Evolutionary conservation across 2,888 invertebrate species (phyloP), one percentile per base, ranked within the genome.

Genomic region (Leptothorax acervorum): DNA sequence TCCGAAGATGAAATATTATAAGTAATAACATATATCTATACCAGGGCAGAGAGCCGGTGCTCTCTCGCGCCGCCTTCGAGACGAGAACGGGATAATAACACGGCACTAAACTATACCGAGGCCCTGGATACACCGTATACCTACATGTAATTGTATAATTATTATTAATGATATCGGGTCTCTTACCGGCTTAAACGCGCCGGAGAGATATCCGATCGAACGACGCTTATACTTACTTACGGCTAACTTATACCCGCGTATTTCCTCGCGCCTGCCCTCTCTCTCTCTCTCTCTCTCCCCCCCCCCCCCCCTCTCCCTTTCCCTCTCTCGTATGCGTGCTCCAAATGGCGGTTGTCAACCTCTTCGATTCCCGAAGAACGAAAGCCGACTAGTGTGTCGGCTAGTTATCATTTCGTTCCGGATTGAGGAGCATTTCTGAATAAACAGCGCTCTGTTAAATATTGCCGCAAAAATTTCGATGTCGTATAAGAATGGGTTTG

Each of bases 61-160:
- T 48, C 35, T 62, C 15, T 90, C 90, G 89, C 90, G 88, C 87
- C 90, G 89, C 90, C 91, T 89, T 92, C 92, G 91, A 92, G 88
- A 81, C 79, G 79, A 88, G 91, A 93, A 91, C 93, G 92, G 92
- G 94, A 95, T 95, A 95, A 95, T 95, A 94, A 95, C 94, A 94
- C 91, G 93, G 93, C 94, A 93, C 94, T 94, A 94, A 95, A 95
- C 95, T 94, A 94, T 93, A 93, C 92, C 71, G 70, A 42, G 66
- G 91, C 91, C 91, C 93, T 12, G 93, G 28, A 48, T 48, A 94
- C 94, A 90, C 90, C 93, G 92, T 93, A 68, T 68, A 93, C 93
- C 93, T 94, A 94, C 93, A 93, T 95, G 93, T 94, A 94, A 94
- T 95, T 95, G 94, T 95, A 95, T 95, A 95, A 95, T 95, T 95